phyloP scores from a whole-genome alignment of 2,888 invertebrate genomes.

The Xylota sylvarum region DNA sequence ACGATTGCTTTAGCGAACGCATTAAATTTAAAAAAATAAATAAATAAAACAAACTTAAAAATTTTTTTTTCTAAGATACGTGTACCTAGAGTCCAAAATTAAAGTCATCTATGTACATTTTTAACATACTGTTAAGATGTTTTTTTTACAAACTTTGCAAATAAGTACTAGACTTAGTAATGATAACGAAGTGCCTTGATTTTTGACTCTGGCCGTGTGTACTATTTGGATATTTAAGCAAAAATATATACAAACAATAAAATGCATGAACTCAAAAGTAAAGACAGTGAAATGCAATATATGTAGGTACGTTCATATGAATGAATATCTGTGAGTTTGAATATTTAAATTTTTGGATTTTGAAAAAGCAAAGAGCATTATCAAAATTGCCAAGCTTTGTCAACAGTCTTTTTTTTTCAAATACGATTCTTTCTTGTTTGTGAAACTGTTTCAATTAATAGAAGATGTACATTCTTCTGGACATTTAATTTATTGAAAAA shows the following conservation, averaged over 20 bases:
- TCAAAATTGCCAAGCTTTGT: no score
- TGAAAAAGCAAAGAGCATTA: neutral
- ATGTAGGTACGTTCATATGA: neutral
- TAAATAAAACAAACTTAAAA: conserved; percentile 8
- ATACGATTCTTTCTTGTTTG: no score
- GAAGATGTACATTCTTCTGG: no score
- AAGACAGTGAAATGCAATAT: neutral
- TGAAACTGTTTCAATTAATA: no score
- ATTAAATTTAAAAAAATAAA: conserved; percentile 11
- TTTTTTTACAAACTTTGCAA: no score
- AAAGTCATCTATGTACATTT: neutral
- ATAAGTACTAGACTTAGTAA: neutral
- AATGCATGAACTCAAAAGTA: conserved; percentile 5
- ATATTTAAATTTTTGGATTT: neutral
- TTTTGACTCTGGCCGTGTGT: neutral
- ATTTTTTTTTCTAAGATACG: neutral
- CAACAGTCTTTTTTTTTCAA: no score
- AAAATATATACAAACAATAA: conserved; percentile 10
- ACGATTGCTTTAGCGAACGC: conserved; percentile 21
- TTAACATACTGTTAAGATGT: neutral
- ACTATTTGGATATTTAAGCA: conserved; percentile 11
- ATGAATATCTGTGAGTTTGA: neutral
- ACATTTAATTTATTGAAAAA: no score
- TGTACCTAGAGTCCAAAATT: neutral
- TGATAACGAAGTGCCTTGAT: neutral